These are phyloP conservation scores for Tachina fera DNA, from an alignment of 2,888 invertebrate genomes.

Conservation along the genomic window DNA sequence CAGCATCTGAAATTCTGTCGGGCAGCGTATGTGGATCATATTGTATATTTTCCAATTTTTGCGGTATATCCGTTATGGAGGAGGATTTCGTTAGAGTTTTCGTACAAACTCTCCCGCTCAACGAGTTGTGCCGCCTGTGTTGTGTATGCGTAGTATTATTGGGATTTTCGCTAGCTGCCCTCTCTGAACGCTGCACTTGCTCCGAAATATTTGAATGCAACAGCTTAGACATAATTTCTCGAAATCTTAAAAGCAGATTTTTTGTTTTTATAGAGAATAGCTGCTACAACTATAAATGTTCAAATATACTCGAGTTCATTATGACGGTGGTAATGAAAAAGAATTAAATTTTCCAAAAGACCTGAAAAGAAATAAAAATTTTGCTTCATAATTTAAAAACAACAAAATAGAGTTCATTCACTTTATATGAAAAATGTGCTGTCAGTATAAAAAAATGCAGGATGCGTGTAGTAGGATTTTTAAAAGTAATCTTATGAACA, in stretches of 20 bases:
- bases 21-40: constrained; percentile 61
- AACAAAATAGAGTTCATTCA: constrained; percentile 63
- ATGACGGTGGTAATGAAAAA: constrained; percentile 45
- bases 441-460: constrained; percentile 39
- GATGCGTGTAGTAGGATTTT: constrained; percentile 62
- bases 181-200: constrained; percentile 74
- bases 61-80: constrained; percentile 64
- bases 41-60: constrained; percentile 60
- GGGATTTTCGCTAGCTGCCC: constrained; percentile 72
- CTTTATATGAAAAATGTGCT: constrained; percentile 36
- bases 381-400: constrained; percentile 8
- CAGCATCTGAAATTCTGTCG: constrained; percentile 47
- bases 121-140: constrained; percentile 75
- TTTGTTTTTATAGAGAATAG: constrained; percentile 5
- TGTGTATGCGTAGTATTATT: constrained; percentile 69
- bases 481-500: constrained; percentile 51
- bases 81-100: constrained; percentile 56
- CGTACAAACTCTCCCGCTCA: constrained; percentile 62
- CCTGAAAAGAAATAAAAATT: constrained; percentile 52
- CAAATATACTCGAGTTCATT: constrained; percentile 40
- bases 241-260: background rate
- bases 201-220: constrained; percentile 72
- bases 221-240: constrained; percentile 63
- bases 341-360: constrained; percentile 27
- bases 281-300: constrained; percentile 22